Evolutionary conservation across 2,113 vertebrate species (phyloP), one percentile per base, ranked within the genome.

Genomic region (Hypomesus transpacificus): DNA sequence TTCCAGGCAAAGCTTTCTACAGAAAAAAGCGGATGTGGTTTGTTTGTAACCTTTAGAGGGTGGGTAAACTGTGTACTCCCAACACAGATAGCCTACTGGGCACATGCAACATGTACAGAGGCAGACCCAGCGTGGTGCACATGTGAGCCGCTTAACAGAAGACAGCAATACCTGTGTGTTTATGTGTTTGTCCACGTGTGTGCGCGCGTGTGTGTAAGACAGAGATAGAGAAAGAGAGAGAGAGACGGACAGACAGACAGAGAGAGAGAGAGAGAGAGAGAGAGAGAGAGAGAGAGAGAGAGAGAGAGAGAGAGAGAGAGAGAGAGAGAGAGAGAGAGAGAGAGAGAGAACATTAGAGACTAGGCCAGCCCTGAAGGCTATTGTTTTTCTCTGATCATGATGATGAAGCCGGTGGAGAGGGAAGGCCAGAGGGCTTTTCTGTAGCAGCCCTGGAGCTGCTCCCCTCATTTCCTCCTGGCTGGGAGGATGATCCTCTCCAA

Each of bases 11-110:
- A 69, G 73, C 78, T 80, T 84, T 85, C 83, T 84, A 78, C 85
- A 80, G 76, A 82, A 75, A 71, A 71, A 79, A 89, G 87, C 75
- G 90, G 91, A 91, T 89, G 89, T 89, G 89, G 89, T 90, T 86
- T 77, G 87, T 86, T 87, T 88, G 66, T 85, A 81, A 80, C 79
- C 77, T 89, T 77, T 74, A 31, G 73, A 74, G 75, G 79, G 72
- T 75, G 73, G 75, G 79, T 69, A 80, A 69, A 53, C 75, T 75
- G 73, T 85, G 75, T 78, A 14, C 68, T 84, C 64, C 71, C 76
- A 66, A 75, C 74, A 68, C 74, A 28, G 50, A 77, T 76, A 78
- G 83, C 52, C 46, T 73, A 82, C 83, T 75, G 68, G 34, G 34
- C 13, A 63, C 80, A 81, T 64, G 75, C 71, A 83, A 80, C 84